Conservation (phyloP, 2,888 invertebrate genomes). For the Apomyelois bistriatella region DNA sequence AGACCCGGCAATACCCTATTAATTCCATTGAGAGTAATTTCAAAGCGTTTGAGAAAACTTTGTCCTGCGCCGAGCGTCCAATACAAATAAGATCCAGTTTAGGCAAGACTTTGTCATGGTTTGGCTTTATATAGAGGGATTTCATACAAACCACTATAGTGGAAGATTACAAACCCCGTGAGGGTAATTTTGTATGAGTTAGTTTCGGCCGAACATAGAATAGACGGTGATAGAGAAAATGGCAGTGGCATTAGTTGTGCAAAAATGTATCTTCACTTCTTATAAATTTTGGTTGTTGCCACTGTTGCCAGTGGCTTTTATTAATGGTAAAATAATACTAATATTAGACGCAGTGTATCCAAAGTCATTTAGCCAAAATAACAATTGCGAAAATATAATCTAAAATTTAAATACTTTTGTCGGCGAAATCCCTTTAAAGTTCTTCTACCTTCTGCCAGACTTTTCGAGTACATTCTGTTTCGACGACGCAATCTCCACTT, state of each 20-base stretch:
- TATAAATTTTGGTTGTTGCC: no score
- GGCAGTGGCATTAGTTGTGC: slow-evolving; percentile 28
- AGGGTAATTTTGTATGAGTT: slow-evolving; percentile 49
- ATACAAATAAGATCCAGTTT: slow-evolving; percentile 18
- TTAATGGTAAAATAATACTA: no score
- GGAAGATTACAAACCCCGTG: slow-evolving; percentile 48
- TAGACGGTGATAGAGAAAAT: slow-evolving; percentile 19
- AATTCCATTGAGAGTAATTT: slow-evolving; percentile 38
- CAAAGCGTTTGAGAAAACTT: slow-evolving; percentile 30
- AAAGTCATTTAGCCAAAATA: no score
- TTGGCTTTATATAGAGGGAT: slow-evolving; percentile 42
- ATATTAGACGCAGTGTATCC: no score
- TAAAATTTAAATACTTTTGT: no score
- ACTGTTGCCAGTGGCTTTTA: no score
- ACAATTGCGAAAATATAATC: no score
- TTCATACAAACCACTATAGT: slow-evolving; percentile 55
- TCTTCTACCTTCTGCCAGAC: no score
- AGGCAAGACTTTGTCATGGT: slow-evolving; percentile 12
- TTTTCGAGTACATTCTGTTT: no score
- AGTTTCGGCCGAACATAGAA: slow-evolving; percentile 26
- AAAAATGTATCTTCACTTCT: no score
- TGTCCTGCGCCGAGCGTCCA: slow-evolving; percentile 9
- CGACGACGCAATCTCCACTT: no score
- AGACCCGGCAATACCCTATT: slow-evolving; percentile 31
- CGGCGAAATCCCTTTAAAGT: no score